A percentile compares a stretch with the other conserved stretches of the same genome.
Evolutionary conservation across 2,797 vertebrate species (phyloP).

Genomic region (Euthynnus affinis): DNA sequence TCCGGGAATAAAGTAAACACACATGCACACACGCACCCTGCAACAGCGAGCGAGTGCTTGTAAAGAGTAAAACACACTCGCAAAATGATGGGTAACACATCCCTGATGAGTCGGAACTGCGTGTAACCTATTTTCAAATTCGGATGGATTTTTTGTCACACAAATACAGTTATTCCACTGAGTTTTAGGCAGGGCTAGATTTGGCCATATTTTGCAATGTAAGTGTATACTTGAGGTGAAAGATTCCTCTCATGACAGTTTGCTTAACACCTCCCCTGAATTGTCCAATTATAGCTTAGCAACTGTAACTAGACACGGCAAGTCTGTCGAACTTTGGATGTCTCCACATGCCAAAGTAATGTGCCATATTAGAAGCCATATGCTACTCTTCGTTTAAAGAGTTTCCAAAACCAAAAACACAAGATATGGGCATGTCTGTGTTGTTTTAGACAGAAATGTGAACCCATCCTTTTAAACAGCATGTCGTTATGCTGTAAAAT

Average conservation of each 20-base stretch:
- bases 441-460: too few species aligned
- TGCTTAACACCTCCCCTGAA: not conserved
- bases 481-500: too few species aligned
- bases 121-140: constrained; percentile 32
- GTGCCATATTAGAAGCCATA: too few species aligned
- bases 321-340: too few species aligned
- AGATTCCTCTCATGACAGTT: not conserved
- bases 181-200: not conserved
- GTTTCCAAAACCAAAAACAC: too few species aligned
- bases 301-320: not conserved
- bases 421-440: too few species aligned
- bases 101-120: constrained; percentile 45
- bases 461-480: too few species aligned
- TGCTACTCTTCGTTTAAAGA: too few species aligned
- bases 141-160: constrained; percentile 25
- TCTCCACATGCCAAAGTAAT: too few species aligned
- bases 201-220: not conserved
- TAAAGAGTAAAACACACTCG: constrained; percentile 35
- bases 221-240: not conserved
- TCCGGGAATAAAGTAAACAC: constrained; percentile 37
- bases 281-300: not conserved
- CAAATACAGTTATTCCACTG: not conserved
- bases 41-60: constrained; percentile 44
- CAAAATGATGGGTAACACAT: constrained; percentile 35
- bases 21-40: constrained; percentile 24